These are phyloP conservation scores for Sinocyclocheilus grahami DNA, from an alignment of 2,113 vertebrate species.

Conservation along the genomic window DNA sequence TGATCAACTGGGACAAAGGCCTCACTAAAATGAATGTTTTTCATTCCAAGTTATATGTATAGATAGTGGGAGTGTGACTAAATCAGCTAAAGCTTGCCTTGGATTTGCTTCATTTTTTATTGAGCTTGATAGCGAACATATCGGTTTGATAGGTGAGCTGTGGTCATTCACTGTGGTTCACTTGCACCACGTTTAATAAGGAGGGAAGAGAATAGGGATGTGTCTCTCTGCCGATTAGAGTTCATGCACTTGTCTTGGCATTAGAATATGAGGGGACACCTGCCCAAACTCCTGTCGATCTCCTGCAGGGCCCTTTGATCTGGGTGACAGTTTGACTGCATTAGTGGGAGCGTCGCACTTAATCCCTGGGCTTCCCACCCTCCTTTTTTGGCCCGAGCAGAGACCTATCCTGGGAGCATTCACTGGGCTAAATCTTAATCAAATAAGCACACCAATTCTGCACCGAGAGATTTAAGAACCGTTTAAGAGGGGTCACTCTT, in stretches of 20 bases:
- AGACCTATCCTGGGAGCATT: slow-evolving; percentile 84
- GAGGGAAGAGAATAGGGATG: slow-evolving; percentile 21
- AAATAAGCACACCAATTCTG: slow-evolving; percentile 76
- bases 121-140: neutral
- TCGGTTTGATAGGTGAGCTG: too few species aligned
- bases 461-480: slow-evolving; percentile 59
- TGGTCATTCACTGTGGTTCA: neutral
- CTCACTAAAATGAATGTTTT: neutral
- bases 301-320: slow-evolving; percentile 83
- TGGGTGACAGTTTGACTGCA: slow-evolving; percentile 85
- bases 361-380: slow-evolving; percentile 90
- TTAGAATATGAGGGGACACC: slow-evolving; percentile 77
- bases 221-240: slow-evolving; percentile 46
- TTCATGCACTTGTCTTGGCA: slow-evolving; percentile 69
- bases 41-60: too few species aligned
- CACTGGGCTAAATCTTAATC: slow-evolving; percentile 87
- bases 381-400: slow-evolving; percentile 84
- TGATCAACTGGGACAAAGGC: slow-evolving; percentile 48
- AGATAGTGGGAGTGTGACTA: neutral
- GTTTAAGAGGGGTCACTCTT: slow-evolving; percentile 61
- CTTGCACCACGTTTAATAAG: neutral
- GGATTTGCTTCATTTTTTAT: neutral
- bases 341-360: slow-evolving; percentile 83
- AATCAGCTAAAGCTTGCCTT: neutral
- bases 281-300: slow-evolving; percentile 80